phyloP scores from a whole-genome alignment of 2,113 vertebrate species.

The Lophochroa leadbeateri region DNA sequence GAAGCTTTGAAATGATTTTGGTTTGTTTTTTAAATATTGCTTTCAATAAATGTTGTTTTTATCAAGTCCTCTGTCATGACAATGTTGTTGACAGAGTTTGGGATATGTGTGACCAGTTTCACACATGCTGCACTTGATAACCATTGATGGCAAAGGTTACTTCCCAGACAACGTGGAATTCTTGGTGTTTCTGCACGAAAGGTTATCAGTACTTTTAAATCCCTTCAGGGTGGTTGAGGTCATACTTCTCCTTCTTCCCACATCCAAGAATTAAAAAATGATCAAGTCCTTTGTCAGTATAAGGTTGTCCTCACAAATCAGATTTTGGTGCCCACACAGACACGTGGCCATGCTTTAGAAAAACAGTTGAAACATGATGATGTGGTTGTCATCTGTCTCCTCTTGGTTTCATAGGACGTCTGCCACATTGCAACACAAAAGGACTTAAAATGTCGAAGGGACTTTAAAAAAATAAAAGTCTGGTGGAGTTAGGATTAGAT shows the following conservation, averaged over 20 bases:
- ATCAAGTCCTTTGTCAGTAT: neutral
- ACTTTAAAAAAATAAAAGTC: neutral
- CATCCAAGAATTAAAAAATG: neutral
- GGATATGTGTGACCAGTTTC: neutral
- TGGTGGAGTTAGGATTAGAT: neutral
- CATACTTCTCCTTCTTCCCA: neutral
- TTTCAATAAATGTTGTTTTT: neutral
- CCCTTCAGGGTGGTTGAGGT: neutral
- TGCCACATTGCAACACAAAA: neutral
- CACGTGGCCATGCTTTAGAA: neutral
- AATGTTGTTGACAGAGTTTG: neutral
- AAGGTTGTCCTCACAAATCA: neutral
- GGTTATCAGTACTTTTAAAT: neutral
- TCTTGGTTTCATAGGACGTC: neutral
- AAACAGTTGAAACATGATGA: neutral
- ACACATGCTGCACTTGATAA: neutral
- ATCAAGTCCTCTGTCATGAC: neutral
- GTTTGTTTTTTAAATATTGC: neutral
- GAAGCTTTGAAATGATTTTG: neutral
- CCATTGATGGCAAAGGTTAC: neutral
- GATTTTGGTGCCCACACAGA: neutral
- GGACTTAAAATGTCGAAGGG: neutral
- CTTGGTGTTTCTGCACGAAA: neutral
- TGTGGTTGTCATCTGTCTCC: neutral
- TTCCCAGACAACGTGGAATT: neutral